Evolutionary conservation across 2,113 vertebrate genomes (phyloP).

Genomic region (Microtus pennsylvanicus): DNA sequence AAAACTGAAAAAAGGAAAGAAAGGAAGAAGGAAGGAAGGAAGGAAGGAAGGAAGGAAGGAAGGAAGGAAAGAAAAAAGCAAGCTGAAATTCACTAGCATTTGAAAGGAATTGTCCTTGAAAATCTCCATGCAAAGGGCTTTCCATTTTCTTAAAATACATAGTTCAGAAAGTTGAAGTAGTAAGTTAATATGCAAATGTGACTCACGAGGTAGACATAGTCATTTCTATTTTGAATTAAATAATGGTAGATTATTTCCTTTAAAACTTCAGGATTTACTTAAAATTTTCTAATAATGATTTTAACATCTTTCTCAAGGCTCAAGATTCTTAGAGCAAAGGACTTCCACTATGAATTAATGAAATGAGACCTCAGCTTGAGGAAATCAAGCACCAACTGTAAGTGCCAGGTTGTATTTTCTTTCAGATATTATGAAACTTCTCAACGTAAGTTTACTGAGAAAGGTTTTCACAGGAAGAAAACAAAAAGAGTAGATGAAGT

Average conservation of each 20-base stretch:
- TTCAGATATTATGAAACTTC: not conserved
- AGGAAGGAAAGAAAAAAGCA: too few species aligned
- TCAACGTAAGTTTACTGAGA: constrained; percentile 1
- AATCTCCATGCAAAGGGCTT: not conserved
- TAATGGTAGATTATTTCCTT: not conserved
- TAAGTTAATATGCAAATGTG: constrained; percentile 6
- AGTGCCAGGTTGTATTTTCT: not conserved
- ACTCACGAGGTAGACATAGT: not conserved
- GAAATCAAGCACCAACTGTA: not conserved
- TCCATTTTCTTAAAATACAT: not conserved
- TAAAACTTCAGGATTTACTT: not conserved
- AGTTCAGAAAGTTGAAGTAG: not conserved
- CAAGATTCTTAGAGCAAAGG: not conserved
- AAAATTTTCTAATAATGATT: constrained; percentile 24
- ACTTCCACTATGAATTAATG: not conserved
- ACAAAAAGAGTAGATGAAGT: not conserved
- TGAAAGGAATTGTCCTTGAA: not conserved
- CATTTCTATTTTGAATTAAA: not conserved
- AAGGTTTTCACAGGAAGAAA: not conserved
- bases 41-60: too few species aligned
- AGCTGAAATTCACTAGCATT: not conserved
- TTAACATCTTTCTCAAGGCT: not conserved
- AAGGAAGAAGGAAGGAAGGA: not conserved
- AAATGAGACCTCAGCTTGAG: not conserved
- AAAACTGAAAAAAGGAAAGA: not conserved